These are phyloP conservation scores for Larimichthys crocea DNA, from an alignment of 2,113 vertebrate species.

Conservation along the genomic window DNA sequence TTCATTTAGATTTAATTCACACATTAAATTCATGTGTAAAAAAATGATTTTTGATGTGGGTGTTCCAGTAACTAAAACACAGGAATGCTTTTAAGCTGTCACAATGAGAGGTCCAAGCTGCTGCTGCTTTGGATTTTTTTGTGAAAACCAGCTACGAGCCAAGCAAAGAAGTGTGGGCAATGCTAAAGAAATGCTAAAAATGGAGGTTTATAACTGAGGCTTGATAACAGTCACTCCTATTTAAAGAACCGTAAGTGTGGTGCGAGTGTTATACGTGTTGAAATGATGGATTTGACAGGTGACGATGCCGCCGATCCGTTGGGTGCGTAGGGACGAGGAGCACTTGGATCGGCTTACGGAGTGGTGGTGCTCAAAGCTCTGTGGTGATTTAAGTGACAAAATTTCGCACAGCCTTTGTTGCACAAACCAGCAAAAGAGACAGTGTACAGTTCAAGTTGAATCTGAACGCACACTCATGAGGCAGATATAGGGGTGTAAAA, in stretches of 20 bases:
- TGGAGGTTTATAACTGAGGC: not conserved
- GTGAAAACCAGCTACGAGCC: not conserved
- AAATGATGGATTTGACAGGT: not conserved
- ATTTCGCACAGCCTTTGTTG: not conserved
- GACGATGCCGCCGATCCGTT: not conserved
- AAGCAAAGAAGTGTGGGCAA: conserved; percentile 25
- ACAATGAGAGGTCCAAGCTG: not conserved
- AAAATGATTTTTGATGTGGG: conserved; percentile 21
- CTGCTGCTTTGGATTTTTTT: not conserved
- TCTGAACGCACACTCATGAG: not conserved
- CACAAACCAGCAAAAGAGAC: not conserved
- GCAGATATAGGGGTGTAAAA: not conserved
- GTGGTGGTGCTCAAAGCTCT: not conserved
- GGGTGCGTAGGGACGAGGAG: not conserved
- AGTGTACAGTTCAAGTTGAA: not conserved
- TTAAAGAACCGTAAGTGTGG: conserved; percentile 2
- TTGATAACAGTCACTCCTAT: not conserved
- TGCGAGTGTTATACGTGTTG: not conserved
- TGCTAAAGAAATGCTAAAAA: conserved; percentile 6
- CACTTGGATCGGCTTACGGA: not conserved
- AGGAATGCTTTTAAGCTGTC: conserved; percentile 55
- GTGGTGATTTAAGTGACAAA: not conserved
- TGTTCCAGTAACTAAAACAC: conserved; percentile 38
- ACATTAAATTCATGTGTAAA: conserved; percentile 18
- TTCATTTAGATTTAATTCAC: conserved; percentile 28